Evolutionary conservation across 2,113 vertebrate species (phyloP).

Genomic region (Alaudala cheleensis): DNA sequence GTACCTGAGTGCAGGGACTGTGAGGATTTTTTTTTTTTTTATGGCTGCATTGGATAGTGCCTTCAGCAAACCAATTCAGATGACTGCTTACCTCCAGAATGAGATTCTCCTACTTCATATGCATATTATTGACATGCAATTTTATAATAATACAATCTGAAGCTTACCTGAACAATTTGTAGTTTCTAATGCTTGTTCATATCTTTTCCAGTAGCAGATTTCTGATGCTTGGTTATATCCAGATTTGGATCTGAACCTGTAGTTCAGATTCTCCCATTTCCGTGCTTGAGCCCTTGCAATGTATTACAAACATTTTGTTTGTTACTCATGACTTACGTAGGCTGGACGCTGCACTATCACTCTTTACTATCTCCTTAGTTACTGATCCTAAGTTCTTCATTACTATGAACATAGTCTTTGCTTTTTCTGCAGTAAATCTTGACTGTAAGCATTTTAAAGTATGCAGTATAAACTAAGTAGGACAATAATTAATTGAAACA

Average conservation of each 20-base stretch:
- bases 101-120: background rate
- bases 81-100: background rate
- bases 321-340: background rate
- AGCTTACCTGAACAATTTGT: background rate
- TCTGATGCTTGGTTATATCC: background rate
- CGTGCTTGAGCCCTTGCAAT: background rate
- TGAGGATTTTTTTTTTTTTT: background rate
- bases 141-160: background rate
- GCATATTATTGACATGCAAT: background rate
- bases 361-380: background rate
- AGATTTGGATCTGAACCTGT: background rate
- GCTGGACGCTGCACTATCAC: background rate
- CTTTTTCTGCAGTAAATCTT: background rate
- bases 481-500: background rate
- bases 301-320: background rate
- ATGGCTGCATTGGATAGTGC: background rate
- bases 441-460: background rate
- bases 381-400: background rate
- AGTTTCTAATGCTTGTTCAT: background rate
- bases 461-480: background rate
- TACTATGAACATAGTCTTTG: background rate
- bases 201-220: background rate
- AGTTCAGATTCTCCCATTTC: background rate
- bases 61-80: background rate
- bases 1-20: background rate